phyloP scores from a whole-genome alignment of 2,888 invertebrate species.

The Mystacides longicornis region DNA sequence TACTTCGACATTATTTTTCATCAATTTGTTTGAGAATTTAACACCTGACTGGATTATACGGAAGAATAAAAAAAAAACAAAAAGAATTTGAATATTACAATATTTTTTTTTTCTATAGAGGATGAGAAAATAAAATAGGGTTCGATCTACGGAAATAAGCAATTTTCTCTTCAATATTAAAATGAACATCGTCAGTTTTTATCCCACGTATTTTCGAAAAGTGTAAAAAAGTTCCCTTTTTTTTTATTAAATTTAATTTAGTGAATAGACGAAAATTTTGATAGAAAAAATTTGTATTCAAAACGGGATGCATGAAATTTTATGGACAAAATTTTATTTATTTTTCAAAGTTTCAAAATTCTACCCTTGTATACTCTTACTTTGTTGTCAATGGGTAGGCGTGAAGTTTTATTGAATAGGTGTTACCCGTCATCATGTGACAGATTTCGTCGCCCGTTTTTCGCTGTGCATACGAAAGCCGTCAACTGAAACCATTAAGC shows the following conservation, averaged over 20 bases:
- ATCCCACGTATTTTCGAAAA: background rate
- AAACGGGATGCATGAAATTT: too few relatives aligned
- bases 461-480: too few relatives aligned
- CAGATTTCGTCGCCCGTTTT: too few relatives aligned
- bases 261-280: background rate
- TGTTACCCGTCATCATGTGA: too few relatives aligned
- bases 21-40: background rate
- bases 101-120: background rate
- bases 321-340: too few relatives aligned
- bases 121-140: background rate
- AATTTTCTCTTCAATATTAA: background rate
- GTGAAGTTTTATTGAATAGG: too few relatives aligned
- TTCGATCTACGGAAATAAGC: background rate
- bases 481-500: too few relatives aligned
- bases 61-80: too few relatives aligned
- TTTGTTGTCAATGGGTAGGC: too few relatives aligned
- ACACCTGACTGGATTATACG: background rate
- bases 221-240: background rate
- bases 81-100: background rate
- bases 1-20: background rate
- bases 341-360: too few relatives aligned
- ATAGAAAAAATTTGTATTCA: background rate
- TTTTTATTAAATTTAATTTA: background rate
- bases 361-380: too few relatives aligned
- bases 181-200: background rate